Base-by-base conservation (phyloP, 2,888 invertebrate species). In the Diplolepis rosae region DNA sequence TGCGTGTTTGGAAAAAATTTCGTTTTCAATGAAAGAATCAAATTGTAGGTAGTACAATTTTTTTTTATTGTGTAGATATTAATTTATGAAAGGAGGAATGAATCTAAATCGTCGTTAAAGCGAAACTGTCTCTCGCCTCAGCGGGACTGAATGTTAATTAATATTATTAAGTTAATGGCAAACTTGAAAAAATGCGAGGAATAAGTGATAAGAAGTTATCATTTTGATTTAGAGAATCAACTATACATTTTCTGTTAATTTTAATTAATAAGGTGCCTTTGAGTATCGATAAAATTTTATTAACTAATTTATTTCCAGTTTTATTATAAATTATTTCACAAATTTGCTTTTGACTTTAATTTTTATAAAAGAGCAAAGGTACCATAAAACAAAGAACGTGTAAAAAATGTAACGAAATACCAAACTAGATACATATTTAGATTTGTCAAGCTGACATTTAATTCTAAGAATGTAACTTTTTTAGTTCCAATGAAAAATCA, bases 391-490 rank as follows among this genome's bases (percentile, higher is more conserved):
- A 24, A 61, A 35, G 35, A 61, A 39, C 27, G 24, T 61, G 61
- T 56, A 61, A 39, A 61, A 61, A 61, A 61, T 61, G 35, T 61
- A 61, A 61, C 39, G 61, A 61, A 61, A 39, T 61, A 61, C 61
- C 61, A 61, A n/a, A 61, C 22, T 61, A 61, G 24, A 22, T 39
- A 39, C 39, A 61, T 24, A 27, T 61, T 61, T 61, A 61, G 39
- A 27, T 61, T 61, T 61, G 61, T 61, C 35, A 61, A 61, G 39
- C 35, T 61, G 39, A 61, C 27, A n/a, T 11, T 61, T 61, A 61
- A 39, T 61, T 61, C 39, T 61, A 61, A 61, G 61, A 24, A 35
- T 61, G 39, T 61, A 61, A 61, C 27, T 24, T 61, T 61, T 61
- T 61, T 39, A 61, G 61, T 61, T 61, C n/a, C 61, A 39, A 27